A percentile compares a stretch with the other conserved stretches of the same genome.
Conservation (phyloP, 2,888 invertebrate genomes). For the Ormyrus labotus region DNA sequence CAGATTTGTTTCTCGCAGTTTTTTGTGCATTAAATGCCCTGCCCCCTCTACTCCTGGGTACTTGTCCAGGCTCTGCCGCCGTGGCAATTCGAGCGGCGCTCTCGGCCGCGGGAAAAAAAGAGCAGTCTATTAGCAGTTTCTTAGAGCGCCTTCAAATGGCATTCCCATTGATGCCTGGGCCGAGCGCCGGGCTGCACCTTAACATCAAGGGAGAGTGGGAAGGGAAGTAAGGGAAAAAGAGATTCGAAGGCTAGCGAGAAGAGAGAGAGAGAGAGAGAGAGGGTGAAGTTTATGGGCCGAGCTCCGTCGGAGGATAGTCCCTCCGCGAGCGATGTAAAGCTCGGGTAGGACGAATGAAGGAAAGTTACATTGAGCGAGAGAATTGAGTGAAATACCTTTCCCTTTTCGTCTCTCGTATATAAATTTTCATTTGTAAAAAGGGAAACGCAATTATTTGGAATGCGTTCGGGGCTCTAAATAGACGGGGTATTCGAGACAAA, state of each 20-base stretch:
- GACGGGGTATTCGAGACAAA: background rate
- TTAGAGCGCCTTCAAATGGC: slow-evolving; percentile 72
- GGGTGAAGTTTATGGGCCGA: slow-evolving; percentile 71
- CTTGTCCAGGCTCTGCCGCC: no score
- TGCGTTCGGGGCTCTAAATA: slow-evolving; percentile 10
- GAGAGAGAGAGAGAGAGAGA: slow-evolving; percentile 21
- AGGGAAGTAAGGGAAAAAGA: slow-evolving; percentile 17
- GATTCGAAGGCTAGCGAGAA: slow-evolving; percentile 15
- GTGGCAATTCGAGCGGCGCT: slow-evolving; percentile 16
- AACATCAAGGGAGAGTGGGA: background rate
- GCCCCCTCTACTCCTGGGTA: no score
- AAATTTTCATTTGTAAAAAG: slow-evolving; percentile 29
- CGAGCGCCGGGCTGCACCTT: slow-evolving; percentile 21
- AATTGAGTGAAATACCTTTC: slow-evolving; percentile 45
- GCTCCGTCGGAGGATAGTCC: slow-evolving; percentile 14
- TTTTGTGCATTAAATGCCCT: no score
- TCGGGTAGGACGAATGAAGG: slow-evolving; percentile 51
- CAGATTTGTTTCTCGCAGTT: no score
- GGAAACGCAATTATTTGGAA: slow-evolving; percentile 31
- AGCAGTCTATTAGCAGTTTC: slow-evolving; percentile 73
- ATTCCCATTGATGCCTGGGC: slow-evolving; percentile 70
- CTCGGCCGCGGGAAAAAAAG: slow-evolving; percentile 23
- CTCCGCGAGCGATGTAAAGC: slow-evolving; percentile 38
- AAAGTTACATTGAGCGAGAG: slow-evolving; percentile 49
- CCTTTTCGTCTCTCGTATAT: slow-evolving; percentile 6